Evolutionary conservation across 2,888 invertebrate genomes (phyloP), one percentile per base, ranked within the genome.

Genomic region (Pammene aurita): DNA sequence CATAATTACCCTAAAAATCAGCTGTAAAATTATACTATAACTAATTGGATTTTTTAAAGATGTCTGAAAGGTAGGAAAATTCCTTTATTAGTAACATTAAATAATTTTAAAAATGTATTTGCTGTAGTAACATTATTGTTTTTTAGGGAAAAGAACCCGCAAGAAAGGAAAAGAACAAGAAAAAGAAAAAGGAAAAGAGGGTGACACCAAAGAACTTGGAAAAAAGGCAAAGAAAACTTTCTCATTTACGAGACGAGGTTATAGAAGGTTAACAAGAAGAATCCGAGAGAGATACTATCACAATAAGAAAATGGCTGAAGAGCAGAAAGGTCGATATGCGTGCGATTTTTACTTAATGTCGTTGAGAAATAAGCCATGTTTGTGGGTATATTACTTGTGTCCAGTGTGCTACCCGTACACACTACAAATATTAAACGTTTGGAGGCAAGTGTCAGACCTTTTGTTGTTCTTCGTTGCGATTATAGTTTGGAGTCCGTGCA

Each of bases 271-370:
- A 1, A 62, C 62, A 7, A 62, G 52, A 41, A 62, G 62, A 52
- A 52, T 62, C 38, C 38, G 62, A 14, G 62, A 62, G 26, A 62
- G 50, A 52, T 62, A 62, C 9, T 52, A 62, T 50, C 62, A 50
- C 9, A 62, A 62, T 62, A 62, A 62, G 11, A 62, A 62, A n/a
- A 35, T 62, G 5, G 62, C 62, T 4, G 52, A 62, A 52, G 50
- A 41, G 41, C 62, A 62, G 52, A 52, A 62, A 41, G 62, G 62
- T 10, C 50, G n/a, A 52, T 62, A 50, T 52, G 38, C 62, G 2
- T 62, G 62, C n/a, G 62, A 62, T 52, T 62, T 62, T 26, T 62
- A 62, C 13, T 62, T 62, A 13, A 62, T 62, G 62, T 62, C 62
- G 0, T 52, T 62, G 7, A 38, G 62, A 52, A 52, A 18, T 26